These are phyloP conservation scores for Philhelius pedissequus DNA, from an alignment of 2,888 invertebrate genomes.

Conservation along the genomic window DNA sequence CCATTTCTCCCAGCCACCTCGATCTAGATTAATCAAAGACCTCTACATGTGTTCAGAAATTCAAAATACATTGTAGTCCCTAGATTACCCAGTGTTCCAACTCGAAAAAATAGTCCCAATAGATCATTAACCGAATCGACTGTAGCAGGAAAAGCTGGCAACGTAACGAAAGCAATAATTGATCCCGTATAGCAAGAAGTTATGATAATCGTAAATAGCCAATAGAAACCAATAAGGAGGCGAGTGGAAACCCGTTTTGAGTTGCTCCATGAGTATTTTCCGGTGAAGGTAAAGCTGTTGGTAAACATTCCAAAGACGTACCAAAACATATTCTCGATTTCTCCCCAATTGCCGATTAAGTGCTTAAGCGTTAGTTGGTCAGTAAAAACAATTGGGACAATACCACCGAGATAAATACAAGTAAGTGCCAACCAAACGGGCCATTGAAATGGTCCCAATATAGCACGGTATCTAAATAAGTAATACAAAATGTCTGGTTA, in stretches of 20 bases:
- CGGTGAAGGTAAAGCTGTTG: slow-evolving; percentile 87
- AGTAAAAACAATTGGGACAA: slow-evolving; percentile 87
- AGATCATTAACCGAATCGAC: slow-evolving; percentile 85
- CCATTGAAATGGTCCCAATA: slow-evolving; percentile 91
- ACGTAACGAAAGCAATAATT: slow-evolving; percentile 90
- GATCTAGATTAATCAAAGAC: slow-evolving; percentile 78
- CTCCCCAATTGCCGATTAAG: slow-evolving; percentile 84
- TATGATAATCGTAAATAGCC: slow-evolving; percentile 92
- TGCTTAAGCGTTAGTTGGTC: slow-evolving; percentile 85
- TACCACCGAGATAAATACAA: slow-evolving; percentile 85
- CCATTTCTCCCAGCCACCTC: slow-evolving; percentile 88
- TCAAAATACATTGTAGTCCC: neutral
- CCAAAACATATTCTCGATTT: slow-evolving; percentile 92
- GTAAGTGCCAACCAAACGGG: slow-evolving; percentile 88
- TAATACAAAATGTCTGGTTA: neutral
- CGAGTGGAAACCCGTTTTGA: slow-evolving; percentile 85
- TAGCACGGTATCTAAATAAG: slow-evolving; percentile 85
- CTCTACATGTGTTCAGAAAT: neutral
- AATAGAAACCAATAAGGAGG: slow-evolving; percentile 87
- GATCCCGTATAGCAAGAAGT: slow-evolving; percentile 91
- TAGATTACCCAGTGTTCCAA: slow-evolving; percentile 83
- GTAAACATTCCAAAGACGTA: slow-evolving; percentile 92
- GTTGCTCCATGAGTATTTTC: slow-evolving; percentile 85
- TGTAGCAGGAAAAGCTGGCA: slow-evolving; percentile 87
- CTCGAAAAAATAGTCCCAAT: slow-evolving; percentile 83